Base-by-base conservation (phyloP, 2,888 invertebrate genomes). In the Brachyopa scutellaris region DNA sequence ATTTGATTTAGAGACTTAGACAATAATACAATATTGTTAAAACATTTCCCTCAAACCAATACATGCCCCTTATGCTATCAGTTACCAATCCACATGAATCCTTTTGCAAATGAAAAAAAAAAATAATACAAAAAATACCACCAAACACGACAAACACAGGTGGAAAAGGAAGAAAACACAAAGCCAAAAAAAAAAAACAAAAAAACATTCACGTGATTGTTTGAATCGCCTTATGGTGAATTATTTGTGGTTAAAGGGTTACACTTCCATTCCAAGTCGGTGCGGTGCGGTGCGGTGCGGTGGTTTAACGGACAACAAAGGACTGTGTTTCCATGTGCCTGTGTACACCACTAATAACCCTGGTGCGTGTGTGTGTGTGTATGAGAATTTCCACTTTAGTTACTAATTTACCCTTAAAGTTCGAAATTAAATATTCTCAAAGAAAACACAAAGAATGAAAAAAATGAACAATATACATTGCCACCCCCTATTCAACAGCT, bases 181-280 rank as follows among this genome's bases (percentile, higher is more conserved):
- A 11, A 2, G 9, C 11, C 9, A 11, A 1, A 29, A 31, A 15
- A 31, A 7, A 6, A 57, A 21, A 9, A 38, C 13, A 26, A 40
- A 13, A 11, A 11, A 57, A 26, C 23, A 11, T 38, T 45, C 13
- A 19, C 17, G 26, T 49, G 40, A 29, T 29, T 42, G 40, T 42
- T 29, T 29, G 21, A 38, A 26, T 7, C 15, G 5, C 53, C 31
- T 66, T 53, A 29, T 53, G 53, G 40, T 62, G 15, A 62, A 36
- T 17, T 11, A 55, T 45, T 45, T 17, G 23, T 45, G 55, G 55
- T 55, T 17, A 67, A 55, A 42, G 33, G 23, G 57, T 57, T 57
- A 17, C 15, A 15, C 11, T 36, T 7, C 8, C n/a, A 13, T 31
- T 8, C 13, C 6, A 13, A 23, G 49, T 51, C 29, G n/a, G n/a